A percentile compares a stretch with the other conserved stretches of the same genome.
Evolutionary conservation across 92 coral and sea anemone genomes (phyloP).

Genomic region (Epizoanthus scotinus): DNA sequence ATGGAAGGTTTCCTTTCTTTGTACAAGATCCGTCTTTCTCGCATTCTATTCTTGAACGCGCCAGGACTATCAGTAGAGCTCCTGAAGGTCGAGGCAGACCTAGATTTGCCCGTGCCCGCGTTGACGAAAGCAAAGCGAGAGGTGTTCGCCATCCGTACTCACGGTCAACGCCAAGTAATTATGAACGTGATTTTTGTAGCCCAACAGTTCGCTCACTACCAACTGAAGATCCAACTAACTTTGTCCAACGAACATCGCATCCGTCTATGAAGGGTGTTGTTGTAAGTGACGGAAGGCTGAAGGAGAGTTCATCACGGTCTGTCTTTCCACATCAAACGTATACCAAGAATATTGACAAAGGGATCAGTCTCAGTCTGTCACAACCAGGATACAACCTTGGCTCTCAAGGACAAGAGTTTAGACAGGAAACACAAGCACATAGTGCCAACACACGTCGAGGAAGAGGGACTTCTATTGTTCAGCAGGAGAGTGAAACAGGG

Average conservation of each 20-base stretch:
- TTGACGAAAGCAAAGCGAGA: background rate
- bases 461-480: background rate
- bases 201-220: background rate
- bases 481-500: background rate
- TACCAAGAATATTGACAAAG: background rate
- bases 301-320: background rate
- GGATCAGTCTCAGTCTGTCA: background rate
- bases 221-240: background rate
- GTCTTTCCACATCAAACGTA: background rate
- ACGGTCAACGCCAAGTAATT: background rate
- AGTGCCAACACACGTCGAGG: background rate
- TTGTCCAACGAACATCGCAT: background rate
- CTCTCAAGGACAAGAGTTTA: conserved; percentile 3
- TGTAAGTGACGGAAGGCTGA: background rate
- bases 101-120: no score
- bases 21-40: background rate
- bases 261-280: background rate
- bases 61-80: no score
- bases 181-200: background rate
- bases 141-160: conserved; percentile 15
- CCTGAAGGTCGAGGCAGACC: no score
- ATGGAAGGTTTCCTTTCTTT: background rate
- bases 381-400: background rate
- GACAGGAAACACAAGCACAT: conserved; percentile 1
- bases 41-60: background rate